A percentile compares a stretch with the other conserved stretches of the same genome.
phyloP scores from a whole-genome alignment of 2,113 vertebrate species.

The Fulmarus glacialis region DNA sequence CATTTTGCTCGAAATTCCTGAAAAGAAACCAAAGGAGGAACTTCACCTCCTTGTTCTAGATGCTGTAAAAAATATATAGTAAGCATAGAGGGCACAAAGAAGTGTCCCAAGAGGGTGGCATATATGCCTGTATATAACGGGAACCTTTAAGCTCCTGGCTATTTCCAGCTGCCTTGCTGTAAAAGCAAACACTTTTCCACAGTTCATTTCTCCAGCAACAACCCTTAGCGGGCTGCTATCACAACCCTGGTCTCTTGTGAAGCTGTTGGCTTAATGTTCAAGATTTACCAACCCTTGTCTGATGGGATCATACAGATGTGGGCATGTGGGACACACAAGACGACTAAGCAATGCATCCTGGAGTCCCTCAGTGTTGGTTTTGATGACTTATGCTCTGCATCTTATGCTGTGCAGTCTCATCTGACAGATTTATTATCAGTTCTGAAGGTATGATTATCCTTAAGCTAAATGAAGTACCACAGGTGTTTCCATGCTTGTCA shows the following conservation, averaged over 20 bases:
- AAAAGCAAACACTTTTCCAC: not conserved
- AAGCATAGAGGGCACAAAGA: not conserved
- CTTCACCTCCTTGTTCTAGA: not conserved
- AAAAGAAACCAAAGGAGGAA: not conserved
- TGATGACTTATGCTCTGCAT: not conserved
- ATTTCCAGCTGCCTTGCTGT: not conserved
- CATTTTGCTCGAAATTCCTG: not conserved
- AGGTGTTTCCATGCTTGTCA: not conserved
- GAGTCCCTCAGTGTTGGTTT: not conserved
- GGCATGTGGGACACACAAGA: not conserved
- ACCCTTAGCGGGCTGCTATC: not conserved
- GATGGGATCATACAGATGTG: not conserved
- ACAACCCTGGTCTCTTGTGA: not conserved
- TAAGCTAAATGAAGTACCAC: not conserved
- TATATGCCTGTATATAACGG: not conserved
- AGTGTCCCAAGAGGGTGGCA: not conserved
- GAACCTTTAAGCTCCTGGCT: not conserved
- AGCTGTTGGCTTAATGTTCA: not conserved
- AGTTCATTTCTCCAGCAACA: not conserved
- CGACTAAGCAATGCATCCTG: not conserved
- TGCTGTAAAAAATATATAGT: not conserved
- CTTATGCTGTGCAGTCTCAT: not conserved
- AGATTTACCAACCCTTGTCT: not conserved
- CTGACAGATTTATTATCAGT: not conserved
- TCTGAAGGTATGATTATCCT: not conserved